phyloP scores from a whole-genome alignment of 2,113 vertebrate genomes.

The Falco punctatus region DNA sequence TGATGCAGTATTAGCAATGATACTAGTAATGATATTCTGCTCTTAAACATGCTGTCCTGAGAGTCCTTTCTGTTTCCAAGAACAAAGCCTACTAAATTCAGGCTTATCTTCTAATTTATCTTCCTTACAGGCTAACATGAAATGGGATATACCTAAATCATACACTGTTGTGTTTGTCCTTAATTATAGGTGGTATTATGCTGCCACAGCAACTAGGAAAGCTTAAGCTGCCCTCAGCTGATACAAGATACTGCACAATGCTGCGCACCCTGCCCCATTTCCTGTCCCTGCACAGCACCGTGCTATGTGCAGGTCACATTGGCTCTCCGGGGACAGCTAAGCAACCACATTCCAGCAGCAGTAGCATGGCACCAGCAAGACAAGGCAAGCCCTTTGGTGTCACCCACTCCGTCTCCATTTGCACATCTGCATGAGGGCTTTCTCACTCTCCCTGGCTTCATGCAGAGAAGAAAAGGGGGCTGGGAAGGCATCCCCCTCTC shows the following conservation, averaged over 20 bases:
- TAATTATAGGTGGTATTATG: constrained; percentile 54
- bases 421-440: neutral
- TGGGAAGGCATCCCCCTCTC: neutral
- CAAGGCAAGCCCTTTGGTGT: neutral
- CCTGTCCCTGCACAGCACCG: neutral
- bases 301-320: accelerated
- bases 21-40: neutral
- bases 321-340: neutral
- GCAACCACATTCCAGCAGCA: constrained; percentile 34
- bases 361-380: accelerated
- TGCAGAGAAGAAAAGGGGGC: neutral
- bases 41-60: neutral
- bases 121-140: neutral
- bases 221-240: neutral
- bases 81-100: constrained; percentile 57
- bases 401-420: neutral
- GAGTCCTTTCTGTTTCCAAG: constrained; percentile 8
- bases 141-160: constrained; percentile 33
- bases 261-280: neutral
- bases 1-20: neutral
- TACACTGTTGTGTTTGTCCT: constrained; percentile 23
- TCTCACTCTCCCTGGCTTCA: neutral
- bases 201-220: constrained; percentile 54
- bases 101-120: constrained; percentile 35
- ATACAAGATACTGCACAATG: neutral